Evolutionary conservation across 2,888 invertebrate genomes (phyloP), one percentile per base, ranked within the genome.

Genomic region (Sinohyriopsis cumingii): DNA sequence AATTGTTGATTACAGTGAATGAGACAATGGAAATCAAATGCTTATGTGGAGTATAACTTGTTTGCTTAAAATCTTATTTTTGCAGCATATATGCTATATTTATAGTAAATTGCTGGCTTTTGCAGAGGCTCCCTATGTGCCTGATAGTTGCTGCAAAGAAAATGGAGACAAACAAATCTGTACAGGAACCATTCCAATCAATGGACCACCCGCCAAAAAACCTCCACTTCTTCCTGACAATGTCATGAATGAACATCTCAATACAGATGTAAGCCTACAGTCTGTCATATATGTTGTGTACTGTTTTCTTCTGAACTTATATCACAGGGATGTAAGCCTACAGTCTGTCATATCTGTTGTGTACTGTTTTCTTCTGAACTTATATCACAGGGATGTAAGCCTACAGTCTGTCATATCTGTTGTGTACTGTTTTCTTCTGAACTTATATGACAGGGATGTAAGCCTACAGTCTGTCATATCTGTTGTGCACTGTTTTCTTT

Each of bases 131-230:
- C 82, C 81, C 0, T 79, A 72, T 68, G 86, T 86, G 20, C 86
- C 86, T 12, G 82, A 85, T 59, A 85, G 85, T 62, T 86, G 86
- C 66, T 86, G 86, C 69, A 67, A 69, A 25, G 78, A 78, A 15
- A 78, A 79, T 5, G 63, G 54, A 55, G 77, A 80, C 61, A 63
- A 76, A 22, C 69, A 74, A 19, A 71, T 84, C 33, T 86, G 86
- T 68, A 84, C 82, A n/a, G 86, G 85, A 12, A 69, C 77, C 25
- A 71, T 77, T n/a, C 65, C 68, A 33, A 67, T 73, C 55, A 64
- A 76, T 5, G 84, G 85, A 12, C 82, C 83, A 9, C 86, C 82
- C 7, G 68, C 75, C 4, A 65, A 67, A 15, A 76, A 76, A 1
- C 78, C 81, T 7, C 82, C 82, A 9, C 55, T 71, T n/a, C 61